Conservation (phyloP, 2,797 vertebrate species). For the Mallotus villosus region DNA sequence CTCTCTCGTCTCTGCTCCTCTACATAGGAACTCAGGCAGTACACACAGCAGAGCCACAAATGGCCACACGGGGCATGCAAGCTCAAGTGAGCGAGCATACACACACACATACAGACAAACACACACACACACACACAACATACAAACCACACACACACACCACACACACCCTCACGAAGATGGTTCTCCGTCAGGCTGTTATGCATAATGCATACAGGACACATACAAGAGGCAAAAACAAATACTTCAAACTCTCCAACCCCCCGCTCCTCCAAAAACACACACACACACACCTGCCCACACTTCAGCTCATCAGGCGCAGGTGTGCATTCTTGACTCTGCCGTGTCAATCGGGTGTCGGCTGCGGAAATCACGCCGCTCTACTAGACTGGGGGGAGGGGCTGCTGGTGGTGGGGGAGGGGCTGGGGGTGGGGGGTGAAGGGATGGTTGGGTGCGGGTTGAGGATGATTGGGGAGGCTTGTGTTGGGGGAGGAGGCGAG, state of each 20-base stretch:
- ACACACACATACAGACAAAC: too few relatives aligned
- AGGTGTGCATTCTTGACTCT: conserved; percentile 69
- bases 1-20: too few relatives aligned
- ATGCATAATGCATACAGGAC: conserved; percentile 44
- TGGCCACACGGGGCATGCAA: too few relatives aligned
- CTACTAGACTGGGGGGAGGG: conserved; percentile 22
- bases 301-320: conserved; percentile 61
- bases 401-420: too few relatives aligned
- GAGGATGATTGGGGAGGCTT: conserved; percentile 14
- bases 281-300: conserved; percentile 65
- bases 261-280: not conserved
- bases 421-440: conserved; percentile 1
- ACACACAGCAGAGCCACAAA: too few relatives aligned
- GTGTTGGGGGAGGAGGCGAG: conserved; percentile 21
- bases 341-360: conserved; percentile 47
- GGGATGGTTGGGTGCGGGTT: too few relatives aligned
- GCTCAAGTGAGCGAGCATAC: conserved; percentile 93
- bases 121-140: too few relatives aligned
- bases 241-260: conserved; percentile 17
- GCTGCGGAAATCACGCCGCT: conserved; percentile 42
- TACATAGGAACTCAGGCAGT: too few relatives aligned
- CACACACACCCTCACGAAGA: too few relatives aligned
- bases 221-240: conserved; percentile 7
- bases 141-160: too few relatives aligned
- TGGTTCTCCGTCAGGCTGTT: conserved; percentile 17